phyloP scores from a whole-genome alignment of 1,140 invertebrate genomes.

The Drosophila hydei region DNA sequence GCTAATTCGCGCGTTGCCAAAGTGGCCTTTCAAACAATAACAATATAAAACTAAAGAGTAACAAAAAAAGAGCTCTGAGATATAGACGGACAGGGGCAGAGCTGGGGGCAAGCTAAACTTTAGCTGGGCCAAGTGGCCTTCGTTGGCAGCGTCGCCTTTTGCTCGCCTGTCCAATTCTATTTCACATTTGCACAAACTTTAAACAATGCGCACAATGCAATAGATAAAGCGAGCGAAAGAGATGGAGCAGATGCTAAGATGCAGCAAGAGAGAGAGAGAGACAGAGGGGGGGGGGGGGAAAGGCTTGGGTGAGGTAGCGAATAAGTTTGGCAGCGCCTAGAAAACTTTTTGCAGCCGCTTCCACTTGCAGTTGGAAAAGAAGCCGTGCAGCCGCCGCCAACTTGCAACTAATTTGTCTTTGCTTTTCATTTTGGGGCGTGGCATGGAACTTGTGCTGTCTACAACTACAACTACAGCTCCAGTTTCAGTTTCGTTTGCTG shows the following conservation, averaged over 20 bases:
- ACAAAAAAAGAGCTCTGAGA: not conserved
- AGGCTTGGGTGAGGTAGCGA: not conserved
- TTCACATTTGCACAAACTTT: conserved; percentile 77
- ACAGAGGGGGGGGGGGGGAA: not conserved
- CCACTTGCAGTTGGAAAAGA: conserved; percentile 48
- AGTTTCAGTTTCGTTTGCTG: conserved; percentile 17
- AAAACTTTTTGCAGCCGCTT: conserved; percentile 35
- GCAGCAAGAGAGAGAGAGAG: too few species aligned
- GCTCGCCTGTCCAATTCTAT: conserved; percentile 66
- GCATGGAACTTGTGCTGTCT: conserved; percentile 31
- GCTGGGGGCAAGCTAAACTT: conserved; percentile 49
- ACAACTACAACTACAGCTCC: conserved; percentile 20
- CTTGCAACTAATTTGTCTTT: conserved; percentile 78
- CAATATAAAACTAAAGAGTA: conserved; percentile 51
- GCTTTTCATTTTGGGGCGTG: conserved; percentile 39
- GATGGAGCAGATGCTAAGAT: too few species aligned
- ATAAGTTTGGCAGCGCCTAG: conserved; percentile 49
- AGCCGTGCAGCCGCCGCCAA: conserved; percentile 36
- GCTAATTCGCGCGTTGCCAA: conserved; percentile 79
- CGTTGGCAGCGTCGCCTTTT: conserved; percentile 36
- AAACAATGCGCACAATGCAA: conserved; percentile 66
- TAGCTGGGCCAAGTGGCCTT: conserved; percentile 62
- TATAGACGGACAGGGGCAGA: not conserved
- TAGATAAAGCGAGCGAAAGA: conserved; percentile 15
- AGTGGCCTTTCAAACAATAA: conserved; percentile 64